Conservation (phyloP, 2,113 vertebrate species). For the Plecotus auritus region DNA sequence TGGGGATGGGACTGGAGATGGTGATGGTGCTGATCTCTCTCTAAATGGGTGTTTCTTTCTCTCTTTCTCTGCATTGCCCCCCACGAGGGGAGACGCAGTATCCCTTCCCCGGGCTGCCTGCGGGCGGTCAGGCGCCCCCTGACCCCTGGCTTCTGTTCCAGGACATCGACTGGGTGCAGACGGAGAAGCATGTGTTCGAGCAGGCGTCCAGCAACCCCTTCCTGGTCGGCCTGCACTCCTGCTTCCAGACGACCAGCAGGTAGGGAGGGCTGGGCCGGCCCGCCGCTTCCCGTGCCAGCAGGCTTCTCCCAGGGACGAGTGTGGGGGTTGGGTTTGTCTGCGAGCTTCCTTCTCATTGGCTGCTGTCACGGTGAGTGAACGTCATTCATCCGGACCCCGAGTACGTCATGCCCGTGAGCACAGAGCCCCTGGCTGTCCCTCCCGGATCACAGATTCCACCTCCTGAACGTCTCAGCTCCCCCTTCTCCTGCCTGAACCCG, state of each 20-base stretch:
- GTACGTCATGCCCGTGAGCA: too few species aligned
- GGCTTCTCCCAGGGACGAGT: too few species aligned
- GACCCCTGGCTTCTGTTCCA: constrained; percentile 76
- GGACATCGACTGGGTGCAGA: constrained; percentile 99
- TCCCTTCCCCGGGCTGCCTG: not conserved
- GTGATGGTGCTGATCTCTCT: not conserved
- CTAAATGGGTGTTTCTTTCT: not conserved
- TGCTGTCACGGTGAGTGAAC: too few species aligned
- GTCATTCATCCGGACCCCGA: too few species aligned
- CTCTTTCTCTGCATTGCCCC: not conserved
- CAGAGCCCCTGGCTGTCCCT: too few species aligned
- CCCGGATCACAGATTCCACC: too few species aligned
- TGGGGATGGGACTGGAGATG: not conserved
- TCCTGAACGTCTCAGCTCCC: too few species aligned
- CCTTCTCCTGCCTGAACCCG: too few species aligned
- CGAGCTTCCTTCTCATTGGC: too few species aligned
- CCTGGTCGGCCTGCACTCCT: constrained; percentile 97
- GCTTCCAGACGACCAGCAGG: constrained; percentile 99
- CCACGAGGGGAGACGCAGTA: too few species aligned
- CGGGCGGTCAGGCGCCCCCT: not conserved
- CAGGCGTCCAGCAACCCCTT: constrained; percentile 98
- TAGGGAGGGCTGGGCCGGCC: constrained; percentile 74
- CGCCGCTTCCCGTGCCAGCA: too few species aligned
- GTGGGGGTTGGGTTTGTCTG: too few species aligned
- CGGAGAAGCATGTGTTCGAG: constrained; percentile 99